Evolutionary conservation across 2,113 vertebrate species (phyloP), one percentile per base, ranked within the genome.

Genomic region (Melozone crissalis): DNA sequence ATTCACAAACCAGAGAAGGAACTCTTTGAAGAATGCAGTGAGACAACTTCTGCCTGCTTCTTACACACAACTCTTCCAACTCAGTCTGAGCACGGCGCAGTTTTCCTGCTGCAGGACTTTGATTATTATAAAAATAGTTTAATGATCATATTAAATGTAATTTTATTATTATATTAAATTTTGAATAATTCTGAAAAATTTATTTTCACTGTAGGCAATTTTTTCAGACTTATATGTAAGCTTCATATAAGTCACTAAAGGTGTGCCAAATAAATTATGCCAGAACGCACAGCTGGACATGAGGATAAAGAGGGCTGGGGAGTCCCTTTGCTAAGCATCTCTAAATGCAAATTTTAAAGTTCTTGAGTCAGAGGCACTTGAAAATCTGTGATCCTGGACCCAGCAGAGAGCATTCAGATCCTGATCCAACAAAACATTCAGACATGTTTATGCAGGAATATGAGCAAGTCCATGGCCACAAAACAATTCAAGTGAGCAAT

Each of bases 31-130:
- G 93, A 78, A 37, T 43, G 57, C 22, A 41, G 75, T 33, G 93
- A 86, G 95, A 96, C 79, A 55, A n/a, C 73, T 82, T 61, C 83
- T 93, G 90, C 80, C 92, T 47, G 52, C 88, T 94, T 69, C 72
- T 90, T 54, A 59, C 11, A 20, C 61, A 68, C 24, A 95, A 61
- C 85, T 92, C 82, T 49, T 58, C 88, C 74, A 86, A 74, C 57
- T 27, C 4, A 6, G 52, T 46, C 76, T 54, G 76, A 90, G 65
- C 4, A 0, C 8, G 10, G 68, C 0, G 1, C 73, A 65, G 67
- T 46, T 78, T 54, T 92, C 77, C 59, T 5, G 10, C 61, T 78
- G 68, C 79, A 93, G 75, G 31, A 55, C 12, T 33, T 55, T 5
- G 13, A 55, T 55, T 33, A 55, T 33, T 20, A 33, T 13, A 55